Evolutionary conservation across 2,113 vertebrate genomes (phyloP).

Genomic region (Percopsis transmontana): DNA sequence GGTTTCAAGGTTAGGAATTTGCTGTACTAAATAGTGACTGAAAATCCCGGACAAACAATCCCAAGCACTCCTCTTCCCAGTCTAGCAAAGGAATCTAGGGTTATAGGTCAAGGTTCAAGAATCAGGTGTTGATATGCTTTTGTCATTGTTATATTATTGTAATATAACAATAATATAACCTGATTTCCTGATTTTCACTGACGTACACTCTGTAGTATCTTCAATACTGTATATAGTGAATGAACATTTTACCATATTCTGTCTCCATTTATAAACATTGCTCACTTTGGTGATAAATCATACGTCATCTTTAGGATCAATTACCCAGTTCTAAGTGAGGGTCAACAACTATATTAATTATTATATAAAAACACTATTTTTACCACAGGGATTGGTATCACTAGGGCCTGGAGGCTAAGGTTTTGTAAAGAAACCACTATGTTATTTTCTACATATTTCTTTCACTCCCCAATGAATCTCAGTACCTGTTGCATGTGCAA

Average conservation of each 20-base stretch:
- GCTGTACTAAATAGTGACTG: conserved; percentile 31
- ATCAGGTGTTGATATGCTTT: conserved; percentile 42
- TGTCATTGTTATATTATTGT: conserved; percentile 21
- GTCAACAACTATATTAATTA: conserved; percentile 55
- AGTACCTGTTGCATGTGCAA: conserved; percentile 58
- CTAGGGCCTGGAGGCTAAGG: conserved; percentile 45
- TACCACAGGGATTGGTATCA: conserved; percentile 38
- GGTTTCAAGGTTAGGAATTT: conserved; percentile 22
- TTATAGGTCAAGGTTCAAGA: conserved; percentile 57
- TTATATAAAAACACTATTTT: conserved; percentile 47
- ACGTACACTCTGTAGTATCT: too few species aligned
- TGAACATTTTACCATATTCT: too few species aligned
- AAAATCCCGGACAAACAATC: conserved; percentile 1
- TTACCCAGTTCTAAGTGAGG: conserved; percentile 49
- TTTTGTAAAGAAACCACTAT: conserved; percentile 49
- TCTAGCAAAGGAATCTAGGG: too few species aligned
- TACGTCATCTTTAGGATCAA: conserved; percentile 54
- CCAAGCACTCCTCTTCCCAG: conserved; percentile 8
- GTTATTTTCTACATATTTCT: conserved; percentile 61
- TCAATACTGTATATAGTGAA: too few species aligned
- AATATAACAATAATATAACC: too few species aligned
- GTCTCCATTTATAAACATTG: background rate
- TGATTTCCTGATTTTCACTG: too few species aligned
- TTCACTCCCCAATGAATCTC: conserved; percentile 44
- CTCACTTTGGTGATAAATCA: conserved; percentile 14